A percentile compares a stretch with the other conserved stretches of the same genome.
These are phyloP conservation scores for Ondatra zibethicus DNA, from an alignment of 2,113 vertebrate species.

Conservation along the genomic window DNA sequence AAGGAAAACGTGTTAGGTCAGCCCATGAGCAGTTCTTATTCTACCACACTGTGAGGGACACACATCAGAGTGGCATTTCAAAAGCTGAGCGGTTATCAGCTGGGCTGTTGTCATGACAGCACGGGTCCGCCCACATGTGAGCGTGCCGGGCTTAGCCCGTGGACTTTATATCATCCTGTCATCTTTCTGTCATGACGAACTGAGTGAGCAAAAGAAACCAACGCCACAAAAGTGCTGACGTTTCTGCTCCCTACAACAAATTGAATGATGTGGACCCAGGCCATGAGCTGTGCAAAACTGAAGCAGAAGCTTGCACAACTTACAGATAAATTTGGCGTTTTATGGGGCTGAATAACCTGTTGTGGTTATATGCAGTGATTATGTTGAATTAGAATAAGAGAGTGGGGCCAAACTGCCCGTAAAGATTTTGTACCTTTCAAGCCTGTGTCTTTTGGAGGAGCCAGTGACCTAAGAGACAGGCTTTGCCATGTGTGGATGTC, in stretches of 20 bases:
- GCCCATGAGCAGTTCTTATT: background rate
- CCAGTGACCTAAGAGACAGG: conserved; percentile 9
- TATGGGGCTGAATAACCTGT: background rate
- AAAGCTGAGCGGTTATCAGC: background rate
- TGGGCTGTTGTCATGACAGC: background rate
- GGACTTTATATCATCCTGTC: background rate
- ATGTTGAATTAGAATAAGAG: conserved; percentile 34
- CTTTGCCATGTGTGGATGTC: background rate
- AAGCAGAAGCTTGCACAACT: background rate
- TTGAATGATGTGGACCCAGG: conserved; percentile 8
- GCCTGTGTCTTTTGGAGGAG: background rate
- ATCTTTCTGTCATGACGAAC: background rate
- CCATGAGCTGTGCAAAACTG: background rate
- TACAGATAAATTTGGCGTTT: background rate
- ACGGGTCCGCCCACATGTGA: background rate
- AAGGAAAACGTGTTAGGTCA: conserved; percentile 7
- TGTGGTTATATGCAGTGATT: conserved; percentile 4
- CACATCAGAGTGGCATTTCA: background rate
- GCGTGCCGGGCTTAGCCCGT: background rate
- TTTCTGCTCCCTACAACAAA: background rate
- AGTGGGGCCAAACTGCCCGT: background rate
- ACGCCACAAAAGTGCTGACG: background rate
- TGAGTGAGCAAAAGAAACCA: conserved; percentile 23
- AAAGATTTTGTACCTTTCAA: background rate
- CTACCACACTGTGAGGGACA: background rate